Evolutionary conservation across 2,888 invertebrate species (phyloP), one percentile per base, ranked within the genome.

Genomic region (Eristalinus sepulchralis): DNA sequence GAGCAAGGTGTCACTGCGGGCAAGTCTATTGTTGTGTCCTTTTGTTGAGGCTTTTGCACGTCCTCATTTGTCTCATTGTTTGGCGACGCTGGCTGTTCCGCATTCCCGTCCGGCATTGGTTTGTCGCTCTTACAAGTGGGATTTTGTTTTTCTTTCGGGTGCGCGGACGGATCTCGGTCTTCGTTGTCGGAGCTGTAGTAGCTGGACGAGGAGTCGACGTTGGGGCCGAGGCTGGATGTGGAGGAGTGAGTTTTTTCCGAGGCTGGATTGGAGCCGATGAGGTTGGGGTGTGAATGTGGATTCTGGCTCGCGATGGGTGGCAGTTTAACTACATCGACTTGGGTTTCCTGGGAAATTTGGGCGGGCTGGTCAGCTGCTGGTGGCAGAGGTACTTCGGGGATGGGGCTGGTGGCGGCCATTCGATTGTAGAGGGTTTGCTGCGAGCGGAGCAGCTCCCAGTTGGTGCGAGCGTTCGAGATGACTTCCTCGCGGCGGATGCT

Each of bases 401-500:
- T 81, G 53, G 68, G 70, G 62, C 36, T 76, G 3, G 68, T 34
- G 17, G 57, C 47, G 34, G 47, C 47, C 39, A 39, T 20, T 11
- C 68, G 82, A n/a, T 59, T 88, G 20, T 90, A 89, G 31, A 89
- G 67, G 0, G 91, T 91, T 72, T 93, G 93, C 92, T 95, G 95
- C 3, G 96, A 95, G 82, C 96, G 94, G 13, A 97, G 92, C 66
- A 97, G 92, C 91, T 97, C 97, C 97, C 97, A 97, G 90, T 97
- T 97, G n/a, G 96, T 96, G 88, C 96, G 94, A 1, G 97, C 97
- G 90, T 97, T 97, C 55, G 96, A 96, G 88, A 97, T 97, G 2
- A 97, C 95, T 91, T 97, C 96, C 91, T 97, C 97, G n/a, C 97
- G 93, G 0, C 95, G 94, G 47, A 95, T 95, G 78, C 89, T 91